Evolutionary conservation across 2,113 vertebrate species (phyloP), one percentile per base, ranked within the genome.

Genomic region (Sinosuthora webbiana): DNA sequence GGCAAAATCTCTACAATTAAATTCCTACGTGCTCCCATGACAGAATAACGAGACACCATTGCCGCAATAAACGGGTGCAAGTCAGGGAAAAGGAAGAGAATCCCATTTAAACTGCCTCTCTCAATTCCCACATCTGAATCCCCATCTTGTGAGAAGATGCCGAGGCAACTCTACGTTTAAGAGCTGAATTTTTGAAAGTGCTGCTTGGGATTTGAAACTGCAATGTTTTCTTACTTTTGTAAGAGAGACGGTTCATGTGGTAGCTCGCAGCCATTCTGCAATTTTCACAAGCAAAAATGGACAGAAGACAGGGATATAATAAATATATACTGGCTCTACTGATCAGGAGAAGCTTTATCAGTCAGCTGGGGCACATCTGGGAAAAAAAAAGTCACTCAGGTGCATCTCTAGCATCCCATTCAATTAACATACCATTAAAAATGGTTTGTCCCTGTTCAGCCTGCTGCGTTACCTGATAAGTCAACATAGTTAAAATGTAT

Each of bases 371-470:
- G 64, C 76, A 92, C 52, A 78, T 96, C 95, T 95, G 77, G 77
- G 89, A 60, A 76, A 81, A 76, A 81, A 89, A 97, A 96, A 97
- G 83, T 91, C 83, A 93, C 85, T 94, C 89, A 96, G 74, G 67
- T 94, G 63, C 49, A 95, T 83, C 80, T 95, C 89, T 45, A 93
- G 92, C 95, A 96, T 97, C 84, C 89, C 91, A 97, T 97, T 97
- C 94, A 96, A 97, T 97, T 95, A 98, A 97, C 96, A 94, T 97
- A 95, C 89, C 87, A 97, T 97, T 97, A 97, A 96, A 97, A 96
- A 97, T 91, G 73, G 90, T 94, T 95, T 92, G 60, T 95, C 86
- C 94, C 87, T 86, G 87, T 76, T 96, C 87, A 83, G 90, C 93
- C 90, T 96, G 82, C 96, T 96, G 80, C 28, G 5, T 85, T 96